Percentiles rank a stretch among this genome's conserved stretches.
phyloP scores from a whole-genome alignment of 2,797 vertebrate species.

The Pipistrellus nathusii region DNA sequence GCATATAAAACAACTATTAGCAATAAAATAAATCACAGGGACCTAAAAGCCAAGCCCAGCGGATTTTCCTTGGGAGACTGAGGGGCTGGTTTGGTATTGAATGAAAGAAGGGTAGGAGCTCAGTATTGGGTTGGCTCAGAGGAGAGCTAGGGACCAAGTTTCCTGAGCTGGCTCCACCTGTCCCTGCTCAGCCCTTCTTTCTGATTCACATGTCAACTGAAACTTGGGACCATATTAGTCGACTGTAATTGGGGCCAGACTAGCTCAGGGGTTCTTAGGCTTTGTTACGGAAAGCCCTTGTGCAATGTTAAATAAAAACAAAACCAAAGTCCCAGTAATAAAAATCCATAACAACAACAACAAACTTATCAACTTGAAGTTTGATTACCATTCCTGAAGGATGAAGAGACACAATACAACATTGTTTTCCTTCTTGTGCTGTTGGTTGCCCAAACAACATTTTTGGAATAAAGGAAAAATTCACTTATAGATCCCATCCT shows the following conservation, averaged over 20 bases:
- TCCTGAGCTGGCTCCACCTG: neutral
- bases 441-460: neutral
- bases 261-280: neutral
- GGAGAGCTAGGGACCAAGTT: neutral
- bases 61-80: neutral
- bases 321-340: neutral
- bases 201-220: neutral
- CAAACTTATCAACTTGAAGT: neutral
- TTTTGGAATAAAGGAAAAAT: neutral
- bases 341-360: neutral
- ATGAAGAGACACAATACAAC: neutral
- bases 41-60: neutral
- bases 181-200: neutral
- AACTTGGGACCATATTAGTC: neutral
- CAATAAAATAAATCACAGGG: conserved; percentile 44
- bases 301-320: neutral
- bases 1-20: neutral
- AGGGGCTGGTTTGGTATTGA: neutral
- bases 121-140: accelerated
- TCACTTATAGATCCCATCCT: neutral
- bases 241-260: neutral
- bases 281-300: neutral
- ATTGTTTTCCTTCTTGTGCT: neutral
- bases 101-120: neutral
- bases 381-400: neutral